Evolutionary conservation across 2,797 vertebrate species (phyloP).

Genomic region (Acanthornis magna): DNA sequence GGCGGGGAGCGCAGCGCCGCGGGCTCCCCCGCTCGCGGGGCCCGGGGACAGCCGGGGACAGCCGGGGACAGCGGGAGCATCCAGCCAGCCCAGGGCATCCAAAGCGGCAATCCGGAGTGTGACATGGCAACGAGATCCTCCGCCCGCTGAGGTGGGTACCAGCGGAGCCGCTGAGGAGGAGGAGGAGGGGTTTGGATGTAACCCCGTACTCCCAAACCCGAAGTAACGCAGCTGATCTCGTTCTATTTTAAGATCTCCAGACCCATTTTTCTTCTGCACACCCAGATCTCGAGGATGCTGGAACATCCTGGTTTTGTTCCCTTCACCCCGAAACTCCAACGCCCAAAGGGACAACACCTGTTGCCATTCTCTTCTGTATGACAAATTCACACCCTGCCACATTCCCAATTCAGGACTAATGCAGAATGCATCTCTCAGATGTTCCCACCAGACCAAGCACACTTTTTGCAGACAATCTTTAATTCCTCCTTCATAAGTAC

Average conservation of each 20-base stretch:
- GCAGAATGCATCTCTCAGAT: neutral
- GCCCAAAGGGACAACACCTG: neutral
- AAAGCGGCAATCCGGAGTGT: fast-evolving
- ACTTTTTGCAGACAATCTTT: neutral
- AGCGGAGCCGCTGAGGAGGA: neutral
- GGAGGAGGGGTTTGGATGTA: slow-evolving; percentile 18
- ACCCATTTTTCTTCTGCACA: neutral
- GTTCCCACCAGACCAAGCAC: neutral
- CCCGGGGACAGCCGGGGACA: neutral
- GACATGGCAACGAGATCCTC: neutral
- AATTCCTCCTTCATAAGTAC: neutral
- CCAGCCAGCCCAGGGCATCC: fast-evolving
- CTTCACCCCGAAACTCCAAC: neutral
- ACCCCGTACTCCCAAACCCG: neutral
- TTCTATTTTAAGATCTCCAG: neutral
- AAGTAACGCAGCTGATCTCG: neutral
- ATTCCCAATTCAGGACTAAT: neutral
- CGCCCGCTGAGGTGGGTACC: neutral
- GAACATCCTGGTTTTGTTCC: neutral
- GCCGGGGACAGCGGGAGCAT: neutral
- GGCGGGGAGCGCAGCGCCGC: neutral
- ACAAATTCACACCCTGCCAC: neutral
- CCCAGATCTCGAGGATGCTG: neutral
- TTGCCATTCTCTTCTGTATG: neutral
- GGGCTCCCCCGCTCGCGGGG: neutral